phyloP scores from a whole-genome alignment of 1,140 invertebrate species.

The Diachasma alloeum region DNA sequence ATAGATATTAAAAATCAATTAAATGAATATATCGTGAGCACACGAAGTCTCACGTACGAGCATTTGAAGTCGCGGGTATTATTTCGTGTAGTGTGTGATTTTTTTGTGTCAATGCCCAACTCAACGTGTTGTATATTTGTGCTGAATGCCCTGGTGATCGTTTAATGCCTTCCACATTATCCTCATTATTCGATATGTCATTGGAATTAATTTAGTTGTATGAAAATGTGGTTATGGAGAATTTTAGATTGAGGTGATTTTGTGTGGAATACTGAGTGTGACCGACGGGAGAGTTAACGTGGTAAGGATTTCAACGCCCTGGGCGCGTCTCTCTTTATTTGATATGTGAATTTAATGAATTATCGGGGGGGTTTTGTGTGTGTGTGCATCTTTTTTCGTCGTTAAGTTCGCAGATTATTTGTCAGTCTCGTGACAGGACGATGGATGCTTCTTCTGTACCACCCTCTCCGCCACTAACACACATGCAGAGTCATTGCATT shows the following conservation, averaged over 20 bases:
- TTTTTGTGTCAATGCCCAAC: background rate
- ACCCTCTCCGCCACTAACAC: background rate
- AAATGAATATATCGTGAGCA: background rate
- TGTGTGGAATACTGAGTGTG: background rate
- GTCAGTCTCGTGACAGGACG: background rate
- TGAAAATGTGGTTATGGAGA: background rate
- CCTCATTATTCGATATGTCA: background rate
- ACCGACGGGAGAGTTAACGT: background rate
- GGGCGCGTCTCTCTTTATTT: background rate
- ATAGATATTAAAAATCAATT: background rate
- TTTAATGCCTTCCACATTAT: slow-evolving; percentile 18
- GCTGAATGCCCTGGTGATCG: background rate
- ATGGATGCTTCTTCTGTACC: background rate
- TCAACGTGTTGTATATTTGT: slow-evolving; percentile 10
- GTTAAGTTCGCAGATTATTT: background rate
- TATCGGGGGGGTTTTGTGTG: background rate
- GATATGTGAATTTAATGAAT: background rate
- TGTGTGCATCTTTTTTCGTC: background rate
- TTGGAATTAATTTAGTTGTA: background rate
- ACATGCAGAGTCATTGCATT: background rate
- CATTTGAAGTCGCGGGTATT: background rate
- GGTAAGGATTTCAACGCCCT: background rate
- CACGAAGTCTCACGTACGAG: background rate
- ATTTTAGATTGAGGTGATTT: background rate
- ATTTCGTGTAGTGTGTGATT: background rate